Percentiles rank a stretch among this genome's conserved stretches.
These are phyloP conservation scores for Bufotes viridis DNA, from an alignment of 2,797 vertebrate genomes.

Conservation along the genomic window DNA sequence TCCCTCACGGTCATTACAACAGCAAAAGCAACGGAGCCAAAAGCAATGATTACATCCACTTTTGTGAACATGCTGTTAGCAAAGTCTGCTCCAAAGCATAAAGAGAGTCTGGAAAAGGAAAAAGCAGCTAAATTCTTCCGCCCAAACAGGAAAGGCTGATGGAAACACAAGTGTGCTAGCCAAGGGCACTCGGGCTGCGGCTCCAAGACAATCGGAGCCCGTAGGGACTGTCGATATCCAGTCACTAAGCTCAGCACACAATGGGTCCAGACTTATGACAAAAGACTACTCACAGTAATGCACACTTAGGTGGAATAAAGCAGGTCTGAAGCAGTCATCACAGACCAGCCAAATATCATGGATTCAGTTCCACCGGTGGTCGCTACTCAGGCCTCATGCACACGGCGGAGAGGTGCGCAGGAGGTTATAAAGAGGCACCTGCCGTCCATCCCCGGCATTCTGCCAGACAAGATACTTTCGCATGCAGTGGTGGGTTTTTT, in stretches of 20 bases:
- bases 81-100: conserved; percentile 50
- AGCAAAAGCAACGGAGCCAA: conserved; percentile 61
- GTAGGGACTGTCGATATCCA: not conserved
- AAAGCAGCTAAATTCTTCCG: conserved; percentile 38
- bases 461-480: too few relatives aligned
- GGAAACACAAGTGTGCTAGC: conserved; percentile 24
- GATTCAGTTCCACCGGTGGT: too few relatives aligned
- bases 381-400: too few relatives aligned
- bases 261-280: not conserved
- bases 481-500: too few relatives aligned
- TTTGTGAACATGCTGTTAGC: conserved; percentile 58
- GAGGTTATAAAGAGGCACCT: too few relatives aligned
- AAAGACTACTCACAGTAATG: not conserved
- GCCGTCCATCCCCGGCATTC: too few relatives aligned
- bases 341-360: too few relatives aligned
- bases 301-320: not conserved
- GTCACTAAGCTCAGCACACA: not conserved
- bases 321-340: too few relatives aligned
- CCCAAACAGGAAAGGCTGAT: conserved; percentile 29
- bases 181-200: conserved; percentile 39
- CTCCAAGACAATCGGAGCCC: not conserved
- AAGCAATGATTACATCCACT: conserved; percentile 61
- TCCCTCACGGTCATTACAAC: conserved; percentile 52
- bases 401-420: too few relatives aligned
- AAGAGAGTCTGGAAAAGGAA: conserved; percentile 37